A percentile compares a stretch with the other conserved stretches of the same genome.
These are phyloP conservation scores for Halichoerus grypus DNA, from an alignment of 2,113 vertebrate species.

Conservation along the genomic window DNA sequence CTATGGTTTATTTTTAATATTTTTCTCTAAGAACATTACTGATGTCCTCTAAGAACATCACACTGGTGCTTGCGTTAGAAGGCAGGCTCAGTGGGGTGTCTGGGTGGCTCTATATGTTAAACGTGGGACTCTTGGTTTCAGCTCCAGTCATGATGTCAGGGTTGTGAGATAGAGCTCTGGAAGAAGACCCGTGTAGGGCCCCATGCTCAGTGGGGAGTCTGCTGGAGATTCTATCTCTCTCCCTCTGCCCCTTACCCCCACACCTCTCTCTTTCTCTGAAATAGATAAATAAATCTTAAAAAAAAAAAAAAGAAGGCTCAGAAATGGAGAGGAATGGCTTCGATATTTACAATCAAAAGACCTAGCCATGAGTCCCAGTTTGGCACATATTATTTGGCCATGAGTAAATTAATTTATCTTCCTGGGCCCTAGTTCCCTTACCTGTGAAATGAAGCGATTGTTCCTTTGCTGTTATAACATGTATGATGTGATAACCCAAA, in stretches of 20 bases:
- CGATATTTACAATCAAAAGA: neutral
- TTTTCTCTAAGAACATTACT: neutral
- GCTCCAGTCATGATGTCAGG: neutral
- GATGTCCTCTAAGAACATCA: neutral
- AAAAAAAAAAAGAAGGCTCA: neutral
- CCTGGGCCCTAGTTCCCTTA: neutral
- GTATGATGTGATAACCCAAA: neutral
- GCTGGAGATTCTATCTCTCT: neutral
- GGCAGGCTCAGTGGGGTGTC: neutral
- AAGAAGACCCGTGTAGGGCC: neutral
- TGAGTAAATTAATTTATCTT: neutral
- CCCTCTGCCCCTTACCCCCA: neutral
- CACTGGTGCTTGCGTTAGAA: neutral
- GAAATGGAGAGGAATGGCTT: neutral
- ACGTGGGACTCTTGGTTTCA: neutral
- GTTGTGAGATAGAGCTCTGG: neutral
- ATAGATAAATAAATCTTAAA: neutral
- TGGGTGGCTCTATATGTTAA: neutral
- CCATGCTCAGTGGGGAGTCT: neutral
- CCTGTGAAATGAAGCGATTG: neutral
- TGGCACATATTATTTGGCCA: neutral
- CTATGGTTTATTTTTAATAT: neutral
- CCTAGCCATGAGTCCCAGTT: neutral
- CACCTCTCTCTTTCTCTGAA: neutral
- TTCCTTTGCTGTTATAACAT: neutral